Evolutionary conservation across 2,797 vertebrate species (phyloP), one percentile per base, ranked within the genome.

Genomic region (Hippopotamyrus pictus): DNA sequence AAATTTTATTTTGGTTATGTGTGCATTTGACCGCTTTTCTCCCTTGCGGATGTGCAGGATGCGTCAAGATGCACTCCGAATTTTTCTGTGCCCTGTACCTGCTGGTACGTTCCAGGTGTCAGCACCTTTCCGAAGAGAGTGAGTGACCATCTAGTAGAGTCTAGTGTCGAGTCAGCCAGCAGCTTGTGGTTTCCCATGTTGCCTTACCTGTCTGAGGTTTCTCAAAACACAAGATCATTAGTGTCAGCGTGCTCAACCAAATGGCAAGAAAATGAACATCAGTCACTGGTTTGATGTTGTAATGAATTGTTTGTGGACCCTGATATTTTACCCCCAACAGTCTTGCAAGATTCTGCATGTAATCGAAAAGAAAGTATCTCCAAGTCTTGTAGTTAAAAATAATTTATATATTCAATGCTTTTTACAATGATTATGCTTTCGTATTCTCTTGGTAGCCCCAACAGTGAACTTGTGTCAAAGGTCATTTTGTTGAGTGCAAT

Each of bases 391-490:
- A 90, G 54, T 88, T 94, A 93, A 44, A 37, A 44, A 79, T 79
- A n/a, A 92, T 94, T 93, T 92, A 88, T 89, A 87, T 87, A 5
- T 48, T 59, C 3, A 65, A 50, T 22, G 76, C 50, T 76, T 90
- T 76, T 87, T 86, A 62, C 37, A 76, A 41, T 76, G 33, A 79
- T 89, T 25, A 44, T 62, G 22, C 88, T 90, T 88, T 90, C 46
- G 48, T 86, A 86, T 90, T 88, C 86, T 88, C 29, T 0, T 46
- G 25, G 11, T 86, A 91, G 87, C 88, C 92, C 86, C 87, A 41
- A 44, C 50, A 69, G 87, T 91, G 91, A 93, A 92, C 59, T 88
- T 90, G 93, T 96, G 94, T 96, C 92, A 93, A 94, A 90, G 90
- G 88, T 91, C 86, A 93, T 90, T 91, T 93, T 41, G 5, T 79